Conservation (phyloP, 2,888 invertebrate species). For the Drosophila hawaiiensis region DNA sequence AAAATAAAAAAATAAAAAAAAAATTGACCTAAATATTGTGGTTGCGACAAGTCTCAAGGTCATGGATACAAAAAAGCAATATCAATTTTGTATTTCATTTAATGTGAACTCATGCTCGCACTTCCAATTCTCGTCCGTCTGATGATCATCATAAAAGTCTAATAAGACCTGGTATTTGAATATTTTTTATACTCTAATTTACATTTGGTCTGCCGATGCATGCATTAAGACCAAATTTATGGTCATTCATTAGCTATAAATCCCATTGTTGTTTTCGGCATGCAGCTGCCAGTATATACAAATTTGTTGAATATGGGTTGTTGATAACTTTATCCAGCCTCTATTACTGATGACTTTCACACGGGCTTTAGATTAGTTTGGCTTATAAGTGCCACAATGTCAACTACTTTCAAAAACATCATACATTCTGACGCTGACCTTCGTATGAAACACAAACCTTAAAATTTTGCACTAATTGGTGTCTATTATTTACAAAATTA, state of each 20-base stretch:
- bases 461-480: conserved; percentile 28
- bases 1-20: conserved; percentile 17
- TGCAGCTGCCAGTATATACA: conserved; percentile 18
- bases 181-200: conserved; percentile 49
- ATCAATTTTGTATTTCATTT: conserved; percentile 40
- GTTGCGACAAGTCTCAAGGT: conserved; percentile 63
- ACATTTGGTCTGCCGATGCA: conserved; percentile 60
- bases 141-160: conserved; percentile 22
- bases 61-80: conserved; percentile 24
- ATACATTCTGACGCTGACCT: conserved; percentile 53
- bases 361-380: conserved; percentile 18
- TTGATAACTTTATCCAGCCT: conserved; percentile 24
- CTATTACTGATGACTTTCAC: conserved; percentile 24
- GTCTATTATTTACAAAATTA: conserved; percentile 11
- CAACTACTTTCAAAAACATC: conserved; percentile 74
- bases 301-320: conserved; percentile 6
- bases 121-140: conserved; percentile 27
- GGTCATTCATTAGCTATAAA: conserved; percentile 21
- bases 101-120: conserved; percentile 14
- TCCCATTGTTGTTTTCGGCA: conserved; percentile 11
- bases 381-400: conserved; percentile 64
- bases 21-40: conserved; percentile 75
- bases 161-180: conserved; percentile 57
- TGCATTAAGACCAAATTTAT: conserved; percentile 40
- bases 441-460: conserved; percentile 18